These are phyloP conservation scores for Halichoeres trimaculatus DNA, from an alignment of 2,113 vertebrate genomes.

Conservation along the genomic window DNA sequence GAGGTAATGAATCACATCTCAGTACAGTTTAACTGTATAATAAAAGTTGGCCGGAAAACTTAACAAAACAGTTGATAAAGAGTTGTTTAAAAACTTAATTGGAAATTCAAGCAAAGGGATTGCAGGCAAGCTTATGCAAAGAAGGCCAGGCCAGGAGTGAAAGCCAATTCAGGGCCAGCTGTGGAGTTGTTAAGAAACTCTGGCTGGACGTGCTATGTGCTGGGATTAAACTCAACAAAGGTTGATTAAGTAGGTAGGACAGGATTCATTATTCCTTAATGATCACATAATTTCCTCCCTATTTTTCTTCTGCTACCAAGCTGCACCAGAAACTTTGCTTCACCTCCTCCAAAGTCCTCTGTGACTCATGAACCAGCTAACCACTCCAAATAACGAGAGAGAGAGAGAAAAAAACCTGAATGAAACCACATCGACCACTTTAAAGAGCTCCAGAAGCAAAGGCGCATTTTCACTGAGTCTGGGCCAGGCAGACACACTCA, in stretches of 20 bases:
- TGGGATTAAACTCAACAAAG: neutral
- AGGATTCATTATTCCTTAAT: neutral
- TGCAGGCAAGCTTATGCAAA: slow-evolving; percentile 1
- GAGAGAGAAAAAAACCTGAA: slow-evolving; percentile 25
- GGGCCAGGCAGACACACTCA: slow-evolving; percentile 37
- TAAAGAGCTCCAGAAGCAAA: slow-evolving; percentile 42
- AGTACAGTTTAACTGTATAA: neutral
- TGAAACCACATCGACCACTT: slow-evolving; percentile 50
- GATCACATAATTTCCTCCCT: neutral
- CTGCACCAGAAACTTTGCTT: slow-evolving; percentile 2
- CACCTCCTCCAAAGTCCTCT: slow-evolving; percentile 17
- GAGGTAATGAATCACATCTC: too few species aligned
- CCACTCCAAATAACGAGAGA: slow-evolving; percentile 24
- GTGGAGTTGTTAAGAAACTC: too few species aligned
- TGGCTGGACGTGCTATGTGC: too few species aligned
- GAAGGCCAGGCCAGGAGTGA: neutral
- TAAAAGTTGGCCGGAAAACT: neutral
- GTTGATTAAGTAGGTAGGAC: slow-evolving; percentile 9
- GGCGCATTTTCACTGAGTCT: slow-evolving; percentile 40
- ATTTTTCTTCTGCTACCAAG: neutral
- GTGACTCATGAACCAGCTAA: slow-evolving; percentile 32
- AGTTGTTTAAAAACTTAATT: neutral
- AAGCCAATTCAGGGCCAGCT: neutral
- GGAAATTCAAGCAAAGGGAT: neutral
- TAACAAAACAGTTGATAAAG: neutral